Conservation (phyloP, 2,113 vertebrate genomes). For the Suricata suricatta region DNA sequence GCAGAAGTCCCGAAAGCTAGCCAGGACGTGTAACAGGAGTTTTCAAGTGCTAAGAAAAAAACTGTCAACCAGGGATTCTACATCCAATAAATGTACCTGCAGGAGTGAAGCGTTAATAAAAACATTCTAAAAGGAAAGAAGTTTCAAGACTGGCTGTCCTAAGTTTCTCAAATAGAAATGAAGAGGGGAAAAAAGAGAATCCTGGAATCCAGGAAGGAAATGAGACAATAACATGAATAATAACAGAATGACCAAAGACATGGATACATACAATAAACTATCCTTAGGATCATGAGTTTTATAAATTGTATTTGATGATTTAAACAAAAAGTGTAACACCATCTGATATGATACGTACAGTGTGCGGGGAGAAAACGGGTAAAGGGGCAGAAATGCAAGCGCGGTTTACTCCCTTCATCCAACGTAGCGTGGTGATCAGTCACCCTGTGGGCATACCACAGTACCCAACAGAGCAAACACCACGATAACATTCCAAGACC, state of each 20-base stretch:
- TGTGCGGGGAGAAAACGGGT: background rate
- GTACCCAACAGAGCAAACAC: background rate
- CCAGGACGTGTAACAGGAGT: background rate
- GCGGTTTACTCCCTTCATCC: background rate
- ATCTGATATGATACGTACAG: background rate
- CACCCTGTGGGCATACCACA: background rate
- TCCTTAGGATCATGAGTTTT: background rate
- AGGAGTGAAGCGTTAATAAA: background rate
- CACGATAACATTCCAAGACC: background rate
- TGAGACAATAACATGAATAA: background rate
- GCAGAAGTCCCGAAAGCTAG: background rate
- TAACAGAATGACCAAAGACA: background rate
- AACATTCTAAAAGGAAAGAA: background rate
- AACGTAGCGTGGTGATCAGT: background rate
- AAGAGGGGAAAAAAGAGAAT: background rate
- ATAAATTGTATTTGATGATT: background rate
- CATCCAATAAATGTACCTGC: background rate
- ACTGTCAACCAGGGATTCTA: background rate
- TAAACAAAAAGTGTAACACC: background rate
- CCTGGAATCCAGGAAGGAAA: background rate
- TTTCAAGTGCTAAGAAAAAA: background rate
- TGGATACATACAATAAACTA: background rate
- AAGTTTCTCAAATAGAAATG: background rate
- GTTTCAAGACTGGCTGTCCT: background rate
- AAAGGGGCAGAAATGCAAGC: background rate